Evolutionary conservation across 2,113 vertebrate species (phyloP).

Genomic region (Odocoileus virginianus): DNA sequence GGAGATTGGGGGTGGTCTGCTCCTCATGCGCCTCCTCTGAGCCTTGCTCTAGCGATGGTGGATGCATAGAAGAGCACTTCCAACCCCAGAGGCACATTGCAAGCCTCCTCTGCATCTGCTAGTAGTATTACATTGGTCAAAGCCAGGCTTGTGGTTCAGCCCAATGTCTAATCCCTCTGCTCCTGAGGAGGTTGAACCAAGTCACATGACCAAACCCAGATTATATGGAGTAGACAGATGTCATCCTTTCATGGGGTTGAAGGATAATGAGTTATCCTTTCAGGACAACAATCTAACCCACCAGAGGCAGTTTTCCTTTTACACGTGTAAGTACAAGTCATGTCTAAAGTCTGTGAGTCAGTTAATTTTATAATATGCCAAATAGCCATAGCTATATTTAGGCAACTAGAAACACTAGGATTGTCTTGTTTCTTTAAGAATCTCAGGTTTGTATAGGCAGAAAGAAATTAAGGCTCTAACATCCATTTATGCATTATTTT

Average conservation of each 20-base stretch:
- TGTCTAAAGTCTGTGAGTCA: not conserved
- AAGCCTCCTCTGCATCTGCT: not conserved
- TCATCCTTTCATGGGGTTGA: not conserved
- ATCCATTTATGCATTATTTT: not conserved
- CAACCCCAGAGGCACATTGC: not conserved
- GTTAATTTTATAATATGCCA: not conserved
- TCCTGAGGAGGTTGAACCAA: not conserved
- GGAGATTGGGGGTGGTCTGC: not conserved
- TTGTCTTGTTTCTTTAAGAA: not conserved
- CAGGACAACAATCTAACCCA: not conserved
- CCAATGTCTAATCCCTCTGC: not conserved
- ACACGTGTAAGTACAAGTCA: not conserved
- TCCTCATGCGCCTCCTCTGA: not conserved
- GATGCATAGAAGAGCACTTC: not conserved
- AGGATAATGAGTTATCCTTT: not conserved
- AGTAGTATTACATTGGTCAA: not conserved
- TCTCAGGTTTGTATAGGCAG: not conserved
- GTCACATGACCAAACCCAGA: not conserved
- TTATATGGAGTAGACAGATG: not conserved
- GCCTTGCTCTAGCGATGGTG: accelerated
- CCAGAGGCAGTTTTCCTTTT: not conserved
- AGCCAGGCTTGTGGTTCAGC: not conserved
- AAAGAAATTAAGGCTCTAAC: not conserved
- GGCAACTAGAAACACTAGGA: not conserved
- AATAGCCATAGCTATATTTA: not conserved